These are phyloP conservation scores for Actinemys pallida DNA, from an alignment of 2,113 vertebrate genomes.

Conservation along the genomic window DNA sequence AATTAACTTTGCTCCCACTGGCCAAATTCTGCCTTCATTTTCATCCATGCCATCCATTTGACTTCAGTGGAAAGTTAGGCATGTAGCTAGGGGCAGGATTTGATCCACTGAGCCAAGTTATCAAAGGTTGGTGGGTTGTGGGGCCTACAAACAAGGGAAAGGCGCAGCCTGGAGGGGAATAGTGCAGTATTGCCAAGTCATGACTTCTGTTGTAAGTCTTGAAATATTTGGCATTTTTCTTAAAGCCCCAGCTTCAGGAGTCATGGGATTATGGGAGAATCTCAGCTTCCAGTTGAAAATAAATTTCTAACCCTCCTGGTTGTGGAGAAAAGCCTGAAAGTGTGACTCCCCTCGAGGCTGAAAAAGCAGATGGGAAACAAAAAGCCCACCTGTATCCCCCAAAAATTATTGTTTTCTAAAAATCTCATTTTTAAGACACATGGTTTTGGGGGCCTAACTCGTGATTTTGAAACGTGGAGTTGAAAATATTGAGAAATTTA, in stretches of 20 bases:
- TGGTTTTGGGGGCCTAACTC: not conserved
- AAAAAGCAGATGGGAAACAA: not conserved
- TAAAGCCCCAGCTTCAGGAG: not conserved
- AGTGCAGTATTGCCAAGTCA: too few species aligned
- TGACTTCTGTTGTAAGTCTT: not conserved
- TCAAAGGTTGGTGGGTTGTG: not conserved
- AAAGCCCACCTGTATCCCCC: not conserved
- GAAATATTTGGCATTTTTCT: not conserved
- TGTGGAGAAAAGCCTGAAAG: not conserved
- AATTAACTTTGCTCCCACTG: rapidly evolving
- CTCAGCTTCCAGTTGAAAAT: not conserved
- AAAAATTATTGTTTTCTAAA: not conserved
- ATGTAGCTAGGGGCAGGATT: not conserved
- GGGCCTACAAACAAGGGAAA: not conserved
- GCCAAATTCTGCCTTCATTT: not conserved
- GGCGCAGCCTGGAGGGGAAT: not conserved
- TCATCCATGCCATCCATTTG: rapidly evolving
- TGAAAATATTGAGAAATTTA: not conserved
- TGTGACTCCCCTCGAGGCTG: not conserved
- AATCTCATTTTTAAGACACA: not conserved
- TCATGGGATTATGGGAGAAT: not conserved
- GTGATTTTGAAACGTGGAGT: not conserved
- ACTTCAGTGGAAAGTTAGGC: rapidly evolving
- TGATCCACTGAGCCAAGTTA: not conserved
- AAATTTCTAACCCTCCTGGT: not conserved